Conservation (phyloP, 2,888 invertebrate genomes). For the Plagiodera versicolora region DNA sequence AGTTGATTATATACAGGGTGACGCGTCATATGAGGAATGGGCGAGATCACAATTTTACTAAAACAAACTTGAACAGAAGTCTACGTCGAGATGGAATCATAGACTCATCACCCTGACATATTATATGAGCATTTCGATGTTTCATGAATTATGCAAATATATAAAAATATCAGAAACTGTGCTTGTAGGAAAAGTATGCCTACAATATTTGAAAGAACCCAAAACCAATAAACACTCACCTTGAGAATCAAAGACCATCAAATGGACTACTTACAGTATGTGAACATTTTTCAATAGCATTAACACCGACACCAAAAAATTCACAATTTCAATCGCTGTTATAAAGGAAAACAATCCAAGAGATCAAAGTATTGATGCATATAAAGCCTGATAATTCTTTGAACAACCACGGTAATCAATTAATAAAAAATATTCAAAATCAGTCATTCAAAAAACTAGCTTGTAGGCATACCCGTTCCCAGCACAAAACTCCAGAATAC, state of each 20-base stretch:
- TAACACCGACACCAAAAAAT: too few species aligned
- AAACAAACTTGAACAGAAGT: too few species aligned
- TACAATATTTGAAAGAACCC: conserved; percentile 21
- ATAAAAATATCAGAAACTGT: conserved; percentile 11
- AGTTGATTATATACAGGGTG: background rate
- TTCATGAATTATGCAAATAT: background rate
- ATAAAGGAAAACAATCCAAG: too few species aligned
- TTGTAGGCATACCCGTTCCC: conserved; percentile 29
- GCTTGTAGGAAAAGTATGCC: conserved; percentile 24
- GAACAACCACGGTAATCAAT: too few species aligned
- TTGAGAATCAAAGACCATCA: conserved; percentile 3
- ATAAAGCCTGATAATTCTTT: too few species aligned
- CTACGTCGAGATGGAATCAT: too few species aligned
- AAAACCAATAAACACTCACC: conserved; percentile 25
- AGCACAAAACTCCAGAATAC: conserved; percentile 12
- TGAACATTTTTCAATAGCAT: background rate
- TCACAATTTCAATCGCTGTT: too few species aligned
- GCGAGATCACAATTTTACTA: too few species aligned
- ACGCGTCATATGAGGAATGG: too few species aligned
- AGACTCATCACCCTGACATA: too few species aligned
- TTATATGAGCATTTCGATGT: too few species aligned
- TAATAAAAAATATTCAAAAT: background rate
- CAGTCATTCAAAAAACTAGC: background rate
- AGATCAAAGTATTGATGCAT: too few species aligned
- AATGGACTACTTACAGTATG: conserved; percentile 4